Conservation (phyloP, 2,797 vertebrate species). For the Heliangelus exortis region DNA sequence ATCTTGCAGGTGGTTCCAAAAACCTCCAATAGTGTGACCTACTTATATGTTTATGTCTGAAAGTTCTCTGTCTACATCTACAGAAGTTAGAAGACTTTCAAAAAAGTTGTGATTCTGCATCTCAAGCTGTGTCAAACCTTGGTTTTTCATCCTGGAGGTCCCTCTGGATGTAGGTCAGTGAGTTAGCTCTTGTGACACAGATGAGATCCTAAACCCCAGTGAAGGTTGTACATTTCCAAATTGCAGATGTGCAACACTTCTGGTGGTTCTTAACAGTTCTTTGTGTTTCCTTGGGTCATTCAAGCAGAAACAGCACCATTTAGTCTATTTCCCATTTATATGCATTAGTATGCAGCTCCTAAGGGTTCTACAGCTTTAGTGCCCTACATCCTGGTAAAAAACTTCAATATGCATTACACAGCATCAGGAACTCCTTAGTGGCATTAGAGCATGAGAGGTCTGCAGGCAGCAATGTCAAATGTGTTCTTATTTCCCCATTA, state of each 20-base stretch:
- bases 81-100: neutral
- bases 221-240: neutral
- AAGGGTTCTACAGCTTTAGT: neutral
- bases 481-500: neutral
- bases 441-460: neutral
- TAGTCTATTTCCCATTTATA: neutral
- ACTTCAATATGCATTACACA: neutral
- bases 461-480: neutral
- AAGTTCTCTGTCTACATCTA: neutral
- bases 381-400: accelerated
- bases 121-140: neutral
- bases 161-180: neutral
- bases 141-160: neutral
- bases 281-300: neutral
- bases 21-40: neutral
- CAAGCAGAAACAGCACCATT: neutral
- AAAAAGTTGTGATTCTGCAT: neutral
- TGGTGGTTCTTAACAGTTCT: neutral
- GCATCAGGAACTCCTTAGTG: neutral
- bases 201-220: neutral
- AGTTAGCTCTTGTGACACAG: neutral
- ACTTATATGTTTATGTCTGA: neutral
- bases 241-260: neutral
- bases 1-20: neutral
- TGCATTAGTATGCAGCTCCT: neutral